Conservation (phyloP, 2,888 invertebrate genomes). For the Anthoptus insignis region DNA sequence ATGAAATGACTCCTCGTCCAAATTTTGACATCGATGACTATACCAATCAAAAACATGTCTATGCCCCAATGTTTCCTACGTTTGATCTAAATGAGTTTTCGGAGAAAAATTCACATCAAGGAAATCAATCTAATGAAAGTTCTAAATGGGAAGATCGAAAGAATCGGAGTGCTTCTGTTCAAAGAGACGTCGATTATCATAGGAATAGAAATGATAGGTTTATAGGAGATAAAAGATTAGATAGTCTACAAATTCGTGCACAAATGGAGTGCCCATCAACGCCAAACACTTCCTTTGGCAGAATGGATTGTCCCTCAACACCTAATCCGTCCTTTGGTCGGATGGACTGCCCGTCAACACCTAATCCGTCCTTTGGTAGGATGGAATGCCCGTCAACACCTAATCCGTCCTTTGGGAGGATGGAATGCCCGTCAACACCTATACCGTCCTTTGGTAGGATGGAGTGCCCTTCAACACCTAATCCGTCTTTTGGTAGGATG, state of each 20-base stretch:
- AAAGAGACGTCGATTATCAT: conserved; percentile 48
- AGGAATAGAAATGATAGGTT: conserved; percentile 50
- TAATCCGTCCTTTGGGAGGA: conserved; percentile 58
- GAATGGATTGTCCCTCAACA: conserved; percentile 60
- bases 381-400: conserved; percentile 61
- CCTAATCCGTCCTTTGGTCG: conserved; percentile 62
- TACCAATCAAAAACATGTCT: conserved; percentile 65
- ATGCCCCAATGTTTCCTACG: conserved; percentile 63
- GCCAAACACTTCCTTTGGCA: conserved; percentile 60
- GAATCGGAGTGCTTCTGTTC: conserved; percentile 44
- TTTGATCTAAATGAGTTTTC: conserved; percentile 56
- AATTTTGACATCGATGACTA: conserved; percentile 62
- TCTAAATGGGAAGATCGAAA: conserved; percentile 52
- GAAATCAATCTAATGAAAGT: conserved; percentile 32
- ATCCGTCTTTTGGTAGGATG: conserved; percentile 58
- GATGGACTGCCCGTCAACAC: conserved; percentile 58
- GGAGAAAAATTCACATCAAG: conserved; percentile 54
- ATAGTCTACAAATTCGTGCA: conserved; percentile 58
- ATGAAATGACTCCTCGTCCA: conserved; percentile 63
- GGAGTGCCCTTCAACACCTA: conserved; percentile 59
- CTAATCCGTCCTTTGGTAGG: conserved; percentile 60
- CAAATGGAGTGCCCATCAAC: conserved; percentile 58
- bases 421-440: conserved; percentile 61
- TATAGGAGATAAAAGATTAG: conserved; percentile 46
- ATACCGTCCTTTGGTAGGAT: conserved; percentile 60